Percentiles rank a stretch among this genome's conserved stretches.
Evolutionary conservation across 2,113 vertebrate species (phyloP).

Genomic region (Caretta caretta): DNA sequence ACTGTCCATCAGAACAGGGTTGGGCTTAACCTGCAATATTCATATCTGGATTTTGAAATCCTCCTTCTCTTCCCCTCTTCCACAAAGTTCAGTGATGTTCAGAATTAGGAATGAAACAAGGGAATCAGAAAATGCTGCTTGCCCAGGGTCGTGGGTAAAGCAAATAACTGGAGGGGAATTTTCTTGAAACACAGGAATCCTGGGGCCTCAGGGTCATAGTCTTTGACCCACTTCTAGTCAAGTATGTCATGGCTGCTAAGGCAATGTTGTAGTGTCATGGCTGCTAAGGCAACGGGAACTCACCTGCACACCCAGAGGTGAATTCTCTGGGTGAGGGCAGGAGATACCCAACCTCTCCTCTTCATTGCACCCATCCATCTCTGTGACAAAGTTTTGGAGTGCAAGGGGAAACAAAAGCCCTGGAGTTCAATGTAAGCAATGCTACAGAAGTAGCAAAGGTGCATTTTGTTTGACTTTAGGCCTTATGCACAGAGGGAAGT

Average conservation of each 20-base stretch:
- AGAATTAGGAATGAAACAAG: background rate
- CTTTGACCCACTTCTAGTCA: no score
- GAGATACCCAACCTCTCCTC: background rate
- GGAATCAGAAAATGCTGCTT: background rate
- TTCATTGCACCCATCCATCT: background rate
- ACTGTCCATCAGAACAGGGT: background rate
- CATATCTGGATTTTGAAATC: background rate
- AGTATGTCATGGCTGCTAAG: background rate
- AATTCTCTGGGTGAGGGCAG: background rate
- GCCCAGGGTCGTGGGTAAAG: background rate
- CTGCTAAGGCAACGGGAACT: background rate
- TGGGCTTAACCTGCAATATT: background rate
- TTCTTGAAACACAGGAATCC: background rate
- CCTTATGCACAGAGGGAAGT: background rate
- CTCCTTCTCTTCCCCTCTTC: background rate
- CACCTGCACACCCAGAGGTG: background rate
- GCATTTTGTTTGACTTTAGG: background rate
- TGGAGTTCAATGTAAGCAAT: accelerated
- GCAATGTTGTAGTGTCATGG: background rate
- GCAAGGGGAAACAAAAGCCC: background rate
- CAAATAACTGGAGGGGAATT: background rate
- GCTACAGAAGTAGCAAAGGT: background rate
- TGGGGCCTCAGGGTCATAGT: background rate
- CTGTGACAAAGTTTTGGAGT: background rate
- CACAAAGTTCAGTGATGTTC: background rate